Base-by-base conservation (phyloP, 2,113 vertebrate species). In the Vicugna pacos region DNA sequence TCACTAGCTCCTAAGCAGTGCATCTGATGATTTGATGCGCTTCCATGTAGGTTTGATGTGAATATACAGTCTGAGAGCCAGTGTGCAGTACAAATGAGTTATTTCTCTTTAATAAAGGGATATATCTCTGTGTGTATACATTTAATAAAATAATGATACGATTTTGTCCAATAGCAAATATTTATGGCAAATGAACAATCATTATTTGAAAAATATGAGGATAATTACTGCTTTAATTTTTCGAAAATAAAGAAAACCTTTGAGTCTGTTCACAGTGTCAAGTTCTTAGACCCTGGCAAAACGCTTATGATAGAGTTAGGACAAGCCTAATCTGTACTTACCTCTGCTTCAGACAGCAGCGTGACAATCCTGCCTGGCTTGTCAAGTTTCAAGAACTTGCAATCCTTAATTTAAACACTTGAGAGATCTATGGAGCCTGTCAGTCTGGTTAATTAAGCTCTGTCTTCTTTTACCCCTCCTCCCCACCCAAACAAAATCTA, bases 401-500 rank as follows among this genome's bases (percentile, higher is more conserved):
- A 98, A 98, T 98, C 98, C 98, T 98, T 98, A 98, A 98, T 99
- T 99, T 99, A 98, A 99, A 98, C 98, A 99, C 98, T 98, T 98
- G 98, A 98, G 98, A 99, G 98, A 98, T 98, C 98, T 98, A 97
- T 98, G 98, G 98, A 98, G 98, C 98, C 98, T 98, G 98, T 98
- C 98, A 98, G 97, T 98, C 98, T 98, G 97, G 97, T 98, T 98
- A 99, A 99, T 98, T 98, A 99, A 98, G 97, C 97, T 89, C 96
- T 90, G 56, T 98, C 97, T 97, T 92, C 97, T 97, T 98, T 95
- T 94, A 91, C 65, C 72, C 91, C 92, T 94, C 96, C 91, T 96
- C 83, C 80, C 54, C 64, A 90, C 93, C 96, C 97, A 98, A 99
- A 98, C 98, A 98, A 98, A 99, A 98, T 97, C 98, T 98, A 96